phyloP scores from a whole-genome alignment of 2,113 vertebrate species.

The Cyanocitta stelleri region DNA sequence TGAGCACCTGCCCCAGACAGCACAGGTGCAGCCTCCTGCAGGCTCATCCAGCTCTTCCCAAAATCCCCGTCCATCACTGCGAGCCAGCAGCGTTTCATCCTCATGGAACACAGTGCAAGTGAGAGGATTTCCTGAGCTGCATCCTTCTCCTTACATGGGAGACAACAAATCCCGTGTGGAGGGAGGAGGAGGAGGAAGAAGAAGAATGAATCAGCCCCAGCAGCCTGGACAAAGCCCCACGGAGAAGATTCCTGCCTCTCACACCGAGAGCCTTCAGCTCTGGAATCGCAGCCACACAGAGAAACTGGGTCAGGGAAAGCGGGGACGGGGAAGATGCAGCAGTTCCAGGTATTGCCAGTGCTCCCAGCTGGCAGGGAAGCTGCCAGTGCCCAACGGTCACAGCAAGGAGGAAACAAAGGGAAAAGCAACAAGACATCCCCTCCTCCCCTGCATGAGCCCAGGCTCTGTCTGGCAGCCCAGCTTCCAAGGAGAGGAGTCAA shows the following conservation, averaged over 20 bases:
- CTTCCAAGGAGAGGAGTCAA: background rate
- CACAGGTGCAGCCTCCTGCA: background rate
- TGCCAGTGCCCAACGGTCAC: background rate
- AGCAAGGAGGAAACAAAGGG: background rate
- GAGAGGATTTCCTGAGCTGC: background rate
- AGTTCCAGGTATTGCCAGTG: background rate
- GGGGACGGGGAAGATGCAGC: background rate
- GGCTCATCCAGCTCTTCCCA: background rate
- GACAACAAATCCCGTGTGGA: background rate
- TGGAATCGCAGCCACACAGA: background rate
- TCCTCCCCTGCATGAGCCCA: background rate
- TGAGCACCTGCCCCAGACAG: background rate
- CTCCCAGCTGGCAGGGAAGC: background rate
- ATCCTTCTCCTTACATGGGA: background rate
- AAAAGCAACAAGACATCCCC: background rate
- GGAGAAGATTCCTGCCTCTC: background rate
- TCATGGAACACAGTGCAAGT: fast-evolving
- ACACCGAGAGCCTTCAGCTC: background rate
- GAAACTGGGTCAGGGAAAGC: slow-evolving; percentile 30
- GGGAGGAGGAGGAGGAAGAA: background rate
- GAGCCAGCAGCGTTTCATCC: background rate
- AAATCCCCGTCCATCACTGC: background rate
- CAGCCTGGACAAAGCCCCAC: background rate
- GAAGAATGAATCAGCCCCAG: background rate
- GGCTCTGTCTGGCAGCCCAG: background rate